Evolutionary conservation across 2,888 invertebrate species (phyloP), one percentile per base, ranked within the genome.

Genomic region (Seira ritae): DNA sequence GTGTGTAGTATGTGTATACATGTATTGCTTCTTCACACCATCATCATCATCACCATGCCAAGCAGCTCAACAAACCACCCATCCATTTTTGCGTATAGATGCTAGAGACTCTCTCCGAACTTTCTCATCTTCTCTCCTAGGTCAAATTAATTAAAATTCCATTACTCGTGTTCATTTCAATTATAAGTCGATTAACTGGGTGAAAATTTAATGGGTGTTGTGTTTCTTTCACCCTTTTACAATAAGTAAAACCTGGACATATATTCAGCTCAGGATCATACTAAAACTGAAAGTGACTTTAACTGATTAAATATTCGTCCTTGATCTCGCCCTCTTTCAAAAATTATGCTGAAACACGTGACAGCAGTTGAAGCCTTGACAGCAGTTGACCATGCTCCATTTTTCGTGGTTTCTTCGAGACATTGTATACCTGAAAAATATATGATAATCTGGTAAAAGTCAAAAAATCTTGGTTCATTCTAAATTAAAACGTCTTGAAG

Each of bases 141-240:
- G 80, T 80, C 74, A 80, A 80, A 80, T 80, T 80, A 80, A 80
- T 80, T 80, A 74, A 80, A 80, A 80, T 80, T 80, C 80, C 80
- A 80, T 80, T 80, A 80, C 72, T 60, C 69, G 74, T 74, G 68
- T 80, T 80, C 80, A 73, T 80, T 80, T 80, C 80, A 80, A 80
- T 80, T 80, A 80, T 69, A 74, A 74, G 80, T 72, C 79, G 79
- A 79, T 79, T 73, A 73, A 74, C 74, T 69, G 67, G 55, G 71
- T 71, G 72, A 73, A 80, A 80, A 68, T 72, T 72, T 80, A 80
- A 80, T 68, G 73, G 72, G 68, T 80, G 79, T 68, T 80, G 68
- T 55, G 55, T 55, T 55, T 55, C 55, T 55, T 55, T 55, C 15
- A 55, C 55, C 55, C 55, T 12, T 55, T 55, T 55, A 15, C 55